Percentiles rank a stretch among this genome's conserved stretches.
Evolutionary conservation across 2,113 vertebrate species (phyloP).

Genomic region (Nycticebus coucang): DNA sequence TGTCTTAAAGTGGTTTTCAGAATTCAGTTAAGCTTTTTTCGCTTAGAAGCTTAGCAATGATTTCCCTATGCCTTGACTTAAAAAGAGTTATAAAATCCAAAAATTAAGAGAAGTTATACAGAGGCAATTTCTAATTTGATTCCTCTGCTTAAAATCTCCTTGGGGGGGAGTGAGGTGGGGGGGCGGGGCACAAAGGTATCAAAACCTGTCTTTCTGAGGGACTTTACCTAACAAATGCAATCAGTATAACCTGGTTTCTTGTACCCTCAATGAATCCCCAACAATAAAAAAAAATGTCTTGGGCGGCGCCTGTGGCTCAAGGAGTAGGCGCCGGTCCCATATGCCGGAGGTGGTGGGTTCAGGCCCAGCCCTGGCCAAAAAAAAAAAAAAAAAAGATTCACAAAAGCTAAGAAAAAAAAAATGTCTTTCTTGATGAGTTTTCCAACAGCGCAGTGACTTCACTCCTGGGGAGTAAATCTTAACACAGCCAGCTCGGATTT

Average conservation of each 20-base stretch:
- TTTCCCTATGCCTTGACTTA: conserved; percentile 72
- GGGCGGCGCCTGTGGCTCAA: no score
- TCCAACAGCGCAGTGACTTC: conserved; percentile 3
- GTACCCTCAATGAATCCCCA: no score
- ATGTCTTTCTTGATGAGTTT: conserved; percentile 57
- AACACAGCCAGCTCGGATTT: conserved; percentile 55
- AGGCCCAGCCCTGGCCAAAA: no score
- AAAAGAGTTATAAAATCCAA: conserved; percentile 77
- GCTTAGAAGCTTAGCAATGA: conserved; percentile 66
- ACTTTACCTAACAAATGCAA: no score
- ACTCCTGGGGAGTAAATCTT: conserved; percentile 62
- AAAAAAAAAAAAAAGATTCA: no score
- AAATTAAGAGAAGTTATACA: conserved; percentile 75
- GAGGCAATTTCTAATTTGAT: conserved; percentile 64
- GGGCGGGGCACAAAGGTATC: neutral
- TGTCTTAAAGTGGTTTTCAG: conserved; percentile 52
- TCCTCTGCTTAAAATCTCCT: conserved; percentile 38
- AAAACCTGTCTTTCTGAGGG: conserved; percentile 59
- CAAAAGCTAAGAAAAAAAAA: no score
- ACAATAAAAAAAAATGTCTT: no score
- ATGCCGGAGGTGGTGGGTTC: no score
- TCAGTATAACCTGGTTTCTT: no score
- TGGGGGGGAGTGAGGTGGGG: neutral
- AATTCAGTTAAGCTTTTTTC: conserved; percentile 57
- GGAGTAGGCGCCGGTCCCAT: no score